These are phyloP conservation scores for Phenganax stokvisi DNA, from an alignment of 92 coral and sea anemone species.

Conservation along the genomic window DNA sequence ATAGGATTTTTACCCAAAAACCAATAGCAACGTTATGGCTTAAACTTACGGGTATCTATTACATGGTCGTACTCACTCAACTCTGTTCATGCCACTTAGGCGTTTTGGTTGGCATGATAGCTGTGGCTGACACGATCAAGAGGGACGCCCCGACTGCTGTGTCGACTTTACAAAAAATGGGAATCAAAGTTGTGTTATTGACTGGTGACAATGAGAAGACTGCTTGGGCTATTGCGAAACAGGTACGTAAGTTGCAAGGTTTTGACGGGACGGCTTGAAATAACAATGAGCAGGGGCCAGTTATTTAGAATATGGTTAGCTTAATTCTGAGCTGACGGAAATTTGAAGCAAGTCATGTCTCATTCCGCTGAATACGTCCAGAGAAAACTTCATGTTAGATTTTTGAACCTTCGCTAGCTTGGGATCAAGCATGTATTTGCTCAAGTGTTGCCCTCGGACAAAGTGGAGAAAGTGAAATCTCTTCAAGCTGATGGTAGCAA, in stretches of 20 bases:
- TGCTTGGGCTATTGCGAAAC: conserved; percentile 94
- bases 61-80: too few relatives aligned
- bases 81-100: conserved; percentile 36
- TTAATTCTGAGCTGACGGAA: not conserved
- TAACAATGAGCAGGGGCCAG: too few relatives aligned
- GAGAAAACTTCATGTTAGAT: not conserved
- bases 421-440: conserved; percentile 94
- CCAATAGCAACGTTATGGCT: not conserved
- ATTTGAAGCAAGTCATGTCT: too few relatives aligned
- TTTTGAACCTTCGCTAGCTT: conserved; percentile 44
- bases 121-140: conserved; percentile 95
- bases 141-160: conserved; percentile 89
- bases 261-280: not conserved
- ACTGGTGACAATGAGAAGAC: conserved; percentile 98
- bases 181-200: conserved; percentile 77
- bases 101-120: conserved; percentile 88
- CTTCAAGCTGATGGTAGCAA: conserved; percentile 65
- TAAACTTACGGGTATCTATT: too few relatives aligned
- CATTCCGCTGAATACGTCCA: too few relatives aligned
- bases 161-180: conserved; percentile 84
- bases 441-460: conserved; percentile 92
- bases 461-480: conserved; percentile 77
- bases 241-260: conserved; percentile 47
- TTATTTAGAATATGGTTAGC: not conserved
- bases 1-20: not conserved